Base-by-base conservation (phyloP, 1,140 invertebrate genomes). In the Penaeus vannamei region DNA sequence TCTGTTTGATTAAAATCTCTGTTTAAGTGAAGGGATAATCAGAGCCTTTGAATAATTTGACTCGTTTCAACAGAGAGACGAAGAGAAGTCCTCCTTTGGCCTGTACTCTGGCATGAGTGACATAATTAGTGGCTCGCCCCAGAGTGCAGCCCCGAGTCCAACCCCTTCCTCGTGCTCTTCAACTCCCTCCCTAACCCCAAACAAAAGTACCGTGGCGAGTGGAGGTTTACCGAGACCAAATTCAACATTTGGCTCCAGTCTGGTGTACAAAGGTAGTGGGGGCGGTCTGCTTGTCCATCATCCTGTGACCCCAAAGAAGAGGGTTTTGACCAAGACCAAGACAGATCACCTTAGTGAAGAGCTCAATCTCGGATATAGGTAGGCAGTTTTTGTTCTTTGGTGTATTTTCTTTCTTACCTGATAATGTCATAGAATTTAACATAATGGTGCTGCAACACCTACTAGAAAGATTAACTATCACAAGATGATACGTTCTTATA, bases 301-400 rank as follows among this genome's bases (percentile, higher is more conserved):
- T 80, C 87, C 87, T 46, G 87, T 89, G 59, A 89, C 87, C 22
- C 87, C 87, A 14, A 89, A 89, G 87, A 89, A 89, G 22, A 64
- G 87, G 23, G 82, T 85, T 29, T 32, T 89, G 29, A 89, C 46
- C 36, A 89, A 89, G 60, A 79, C 81, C 66, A 89, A 89, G 19
- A 89, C 87, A 4, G 87, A 89, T 22, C 87, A 89, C 61, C 87
- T 89, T 8, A 89, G 87, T 69, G 87, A 89, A 66, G 87, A 89
- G 59, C 81, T 89, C 20, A 89, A 79, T 53, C 53, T 84, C 19
- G 87, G 87, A 84, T 84, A 89, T 59, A 89, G 87, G 87, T 62
- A 88, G 26, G 80, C 46, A 62, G 23, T 64, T 7, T 14, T 17
- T 14, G 53, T 53, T 53, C 53, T 14, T 53, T 42, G 1, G 1